Base-by-base conservation (phyloP, 2,113 vertebrate genomes). In the Agapornis roseicollis region DNA sequence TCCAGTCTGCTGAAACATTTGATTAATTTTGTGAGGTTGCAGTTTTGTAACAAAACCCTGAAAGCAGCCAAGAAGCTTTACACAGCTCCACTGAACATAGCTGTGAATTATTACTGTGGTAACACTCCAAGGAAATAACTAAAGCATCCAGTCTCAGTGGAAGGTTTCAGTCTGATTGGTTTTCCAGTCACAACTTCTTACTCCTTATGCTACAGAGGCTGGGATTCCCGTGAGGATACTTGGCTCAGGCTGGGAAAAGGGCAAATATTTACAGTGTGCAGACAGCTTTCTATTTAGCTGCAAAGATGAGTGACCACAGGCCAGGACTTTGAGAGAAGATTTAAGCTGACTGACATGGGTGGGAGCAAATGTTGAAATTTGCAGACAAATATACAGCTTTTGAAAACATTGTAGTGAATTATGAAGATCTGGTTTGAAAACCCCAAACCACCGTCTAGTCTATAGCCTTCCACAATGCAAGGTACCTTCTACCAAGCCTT, bases 51-150 rank as follows among this genome's bases (percentile, higher is more conserved):
- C 85, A 77, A 95, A 89, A 87, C 27, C 33, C 72, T 81, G 90
- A 37, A 74, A 95, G 90, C 64, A 92, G 69, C 65, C 8, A 22
- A 68, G 72, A 41, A 90, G 69, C 77, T 81, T 92, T 90, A 73
- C 35, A 33, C 35, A 81, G 83, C 80, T 94, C 52, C 52, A 60
- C 39, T 47, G 89, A 90, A 7, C 65, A 39, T 65, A 63, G 89
- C 80, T 78, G 83, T 88, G 88, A 96, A 42, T 94, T 95, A 90
- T 92, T 81, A 18, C 83, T 76, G 80, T 92, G 84, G 89, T 79
- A 85, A 72, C 33, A 18, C 89, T 94, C 83, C 70, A n/a, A 92
- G 84, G 88, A 95, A 92, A 92, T 93, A 86, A 90, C 77, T 35
- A 37, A 37, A 92, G 83, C 73, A 74, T 76, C 77, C 83, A 37